phyloP scores from a whole-genome alignment of 92 coral and sea anemone species.

The Phymanthus crucifer region DNA sequence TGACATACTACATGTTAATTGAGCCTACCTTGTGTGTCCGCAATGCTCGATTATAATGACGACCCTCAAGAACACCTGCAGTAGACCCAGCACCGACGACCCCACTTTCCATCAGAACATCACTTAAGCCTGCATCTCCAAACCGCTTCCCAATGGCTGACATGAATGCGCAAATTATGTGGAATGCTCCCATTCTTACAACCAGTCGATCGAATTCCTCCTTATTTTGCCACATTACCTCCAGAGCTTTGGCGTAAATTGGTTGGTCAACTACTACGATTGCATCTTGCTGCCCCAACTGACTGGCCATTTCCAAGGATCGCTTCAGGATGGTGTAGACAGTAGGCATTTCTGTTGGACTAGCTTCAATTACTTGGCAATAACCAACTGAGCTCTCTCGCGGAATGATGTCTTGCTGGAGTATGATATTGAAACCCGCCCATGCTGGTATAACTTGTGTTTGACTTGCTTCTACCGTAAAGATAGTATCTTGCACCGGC shows the following conservation, averaged over 20 bases:
- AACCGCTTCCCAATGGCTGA: slow-evolving; percentile 63
- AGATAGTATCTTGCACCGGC: slow-evolving; percentile 38
- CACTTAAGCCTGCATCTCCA: slow-evolving; percentile 60
- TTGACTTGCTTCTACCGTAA: slow-evolving; percentile 37
- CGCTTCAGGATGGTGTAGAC: slow-evolving; percentile 59
- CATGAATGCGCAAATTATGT: slow-evolving; percentile 50
- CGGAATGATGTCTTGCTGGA: slow-evolving; percentile 37
- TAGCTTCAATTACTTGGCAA: slow-evolving; percentile 70
- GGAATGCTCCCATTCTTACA: slow-evolving; percentile 61
- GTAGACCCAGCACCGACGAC: slow-evolving; percentile 49
- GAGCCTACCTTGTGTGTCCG: slow-evolving; percentile 37
- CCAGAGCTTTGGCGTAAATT: slow-evolving; percentile 59
- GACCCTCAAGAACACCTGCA: slow-evolving; percentile 50
- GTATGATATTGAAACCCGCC: slow-evolving; percentile 53
- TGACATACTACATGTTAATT: not conserved
- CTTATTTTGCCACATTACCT: slow-evolving; percentile 60
- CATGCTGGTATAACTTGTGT: slow-evolving; percentile 66
- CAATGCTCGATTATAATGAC: slow-evolving; percentile 56
- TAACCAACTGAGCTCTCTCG: slow-evolving; percentile 66
- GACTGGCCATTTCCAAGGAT: slow-evolving; percentile 64
- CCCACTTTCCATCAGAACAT: slow-evolving; percentile 57
- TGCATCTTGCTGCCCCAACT: slow-evolving; percentile 47
- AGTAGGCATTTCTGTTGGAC: slow-evolving; percentile 74
- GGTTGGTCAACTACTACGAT: slow-evolving; percentile 53
- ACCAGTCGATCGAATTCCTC: slow-evolving; percentile 46